phyloP scores from a whole-genome alignment of 2,888 invertebrate genomes.

The Frankliniella intonsa region DNA sequence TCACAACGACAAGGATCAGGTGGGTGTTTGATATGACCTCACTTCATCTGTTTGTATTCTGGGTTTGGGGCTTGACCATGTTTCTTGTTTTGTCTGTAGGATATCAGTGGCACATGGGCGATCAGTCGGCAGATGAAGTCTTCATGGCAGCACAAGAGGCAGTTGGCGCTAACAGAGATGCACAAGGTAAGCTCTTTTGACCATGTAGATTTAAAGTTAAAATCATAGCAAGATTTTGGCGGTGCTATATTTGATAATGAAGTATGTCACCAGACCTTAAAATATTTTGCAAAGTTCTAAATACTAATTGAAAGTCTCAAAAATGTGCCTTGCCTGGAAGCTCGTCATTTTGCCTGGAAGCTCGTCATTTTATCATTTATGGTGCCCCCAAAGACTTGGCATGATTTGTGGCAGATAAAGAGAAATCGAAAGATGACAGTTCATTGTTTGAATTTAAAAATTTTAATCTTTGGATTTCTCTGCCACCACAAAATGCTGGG shows the following conservation, averaged over 20 bases:
- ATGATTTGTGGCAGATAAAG: background rate
- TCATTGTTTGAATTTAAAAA: background rate
- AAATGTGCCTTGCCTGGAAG: too few relatives aligned
- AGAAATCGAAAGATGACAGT: background rate
- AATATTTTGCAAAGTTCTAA: too few relatives aligned
- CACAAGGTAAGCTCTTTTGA: constrained; percentile 72
- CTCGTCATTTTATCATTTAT: too few relatives aligned
- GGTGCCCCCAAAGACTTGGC: background rate
- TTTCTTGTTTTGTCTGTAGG: constrained; percentile 54
- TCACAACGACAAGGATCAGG: constrained; percentile 30
- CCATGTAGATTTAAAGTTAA: background rate
- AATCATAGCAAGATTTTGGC: background rate
- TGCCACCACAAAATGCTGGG: background rate
- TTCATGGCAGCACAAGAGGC: constrained; percentile 77
- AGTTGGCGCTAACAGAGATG: constrained; percentile 74
- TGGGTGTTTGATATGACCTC: constrained; percentile 16
- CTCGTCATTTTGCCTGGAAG: too few relatives aligned
- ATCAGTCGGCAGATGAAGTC: constrained; percentile 68
- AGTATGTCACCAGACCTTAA: background rate
- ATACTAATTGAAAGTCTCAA: too few relatives aligned
- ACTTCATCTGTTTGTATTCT: background rate
- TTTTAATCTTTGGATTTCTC: background rate
- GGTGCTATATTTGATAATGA: background rate
- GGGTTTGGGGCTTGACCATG: background rate
- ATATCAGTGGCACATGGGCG: constrained; percentile 75